These are phyloP conservation scores for Sterrhoptilus dennistouni DNA, from an alignment of 2,113 vertebrate genomes.

Conservation along the genomic window DNA sequence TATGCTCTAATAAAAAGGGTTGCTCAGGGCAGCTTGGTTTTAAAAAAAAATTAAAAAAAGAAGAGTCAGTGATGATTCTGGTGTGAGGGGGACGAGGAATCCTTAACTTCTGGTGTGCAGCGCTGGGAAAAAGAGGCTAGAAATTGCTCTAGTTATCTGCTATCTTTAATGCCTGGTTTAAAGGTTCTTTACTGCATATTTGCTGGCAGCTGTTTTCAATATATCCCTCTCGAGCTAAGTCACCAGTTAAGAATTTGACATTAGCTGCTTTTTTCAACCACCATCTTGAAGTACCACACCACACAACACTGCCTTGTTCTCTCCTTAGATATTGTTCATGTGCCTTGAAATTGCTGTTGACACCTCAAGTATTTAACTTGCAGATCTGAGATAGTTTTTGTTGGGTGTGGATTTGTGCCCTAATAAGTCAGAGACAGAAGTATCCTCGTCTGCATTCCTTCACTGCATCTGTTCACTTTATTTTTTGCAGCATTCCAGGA, in stretches of 20 bases:
- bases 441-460: constrained; percentile 57
- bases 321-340: constrained; percentile 53
- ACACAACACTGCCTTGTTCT: constrained; percentile 57
- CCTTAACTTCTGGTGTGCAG: constrained; percentile 20
- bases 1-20: constrained; percentile 42
- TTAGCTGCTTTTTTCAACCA: constrained; percentile 50
- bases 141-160: constrained; percentile 34
- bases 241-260: constrained; percentile 71
- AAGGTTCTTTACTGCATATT: constrained; percentile 61
- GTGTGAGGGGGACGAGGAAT: not conserved
- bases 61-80: not conserved
- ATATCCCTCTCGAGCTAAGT: constrained; percentile 34
- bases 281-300: constrained; percentile 49
- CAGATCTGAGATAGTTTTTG: constrained; percentile 46
- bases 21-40: constrained; percentile 43
- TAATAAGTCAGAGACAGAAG: constrained; percentile 62
- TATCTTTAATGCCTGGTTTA: constrained; percentile 57
- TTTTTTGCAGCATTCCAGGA: constrained; percentile 65
- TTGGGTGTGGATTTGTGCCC: constrained; percentile 43
- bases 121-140: not conserved
- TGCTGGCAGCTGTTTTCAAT: constrained; percentile 68
- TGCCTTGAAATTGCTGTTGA: constrained; percentile 64
- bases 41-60: not conserved
- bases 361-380: constrained; percentile 65
- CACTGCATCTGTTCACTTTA: constrained; percentile 44